These are phyloP conservation scores for Coturnix japonica DNA, from an alignment of 2,113 vertebrate genomes.

Conservation along the genomic window DNA sequence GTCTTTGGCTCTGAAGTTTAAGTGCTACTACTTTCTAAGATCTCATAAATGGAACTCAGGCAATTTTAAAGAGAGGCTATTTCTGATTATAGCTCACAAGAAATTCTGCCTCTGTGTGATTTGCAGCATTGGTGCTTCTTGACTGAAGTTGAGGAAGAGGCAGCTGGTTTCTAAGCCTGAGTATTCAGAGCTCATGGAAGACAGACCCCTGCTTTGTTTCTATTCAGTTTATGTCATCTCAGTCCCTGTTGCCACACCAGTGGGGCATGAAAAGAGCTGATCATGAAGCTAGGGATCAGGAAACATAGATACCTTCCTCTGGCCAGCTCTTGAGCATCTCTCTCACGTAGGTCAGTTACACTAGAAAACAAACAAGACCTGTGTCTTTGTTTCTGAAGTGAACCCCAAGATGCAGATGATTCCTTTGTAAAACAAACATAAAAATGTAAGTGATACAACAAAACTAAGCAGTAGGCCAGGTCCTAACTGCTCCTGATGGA, in stretches of 20 bases:
- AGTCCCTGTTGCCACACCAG: too few relatives aligned
- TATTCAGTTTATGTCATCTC: not conserved
- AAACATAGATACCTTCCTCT: not conserved
- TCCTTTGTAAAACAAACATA: not conserved
- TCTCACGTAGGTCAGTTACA: not conserved
- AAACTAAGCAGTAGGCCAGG: not conserved
- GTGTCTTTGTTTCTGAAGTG: accelerated
- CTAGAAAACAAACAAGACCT: not conserved
- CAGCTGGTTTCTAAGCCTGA: not conserved
- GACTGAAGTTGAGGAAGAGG: not conserved
- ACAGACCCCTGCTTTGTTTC: not conserved
- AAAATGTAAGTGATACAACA: not conserved
- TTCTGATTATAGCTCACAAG: not conserved
- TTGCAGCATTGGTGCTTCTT: not conserved
- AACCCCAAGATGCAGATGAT: not conserved
- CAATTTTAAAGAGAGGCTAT: not conserved
- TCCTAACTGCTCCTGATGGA: not conserved
- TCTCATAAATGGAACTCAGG: not conserved
- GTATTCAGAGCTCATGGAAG: not conserved
- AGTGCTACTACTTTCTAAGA: not conserved
- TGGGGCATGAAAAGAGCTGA: not conserved
- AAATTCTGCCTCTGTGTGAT: not conserved
- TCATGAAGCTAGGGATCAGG: not conserved
- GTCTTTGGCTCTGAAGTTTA: not conserved
- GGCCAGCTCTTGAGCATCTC: not conserved